phyloP scores from a whole-genome alignment of 2,888 invertebrate genomes.

The Caenorhabditis sp. region DNA sequence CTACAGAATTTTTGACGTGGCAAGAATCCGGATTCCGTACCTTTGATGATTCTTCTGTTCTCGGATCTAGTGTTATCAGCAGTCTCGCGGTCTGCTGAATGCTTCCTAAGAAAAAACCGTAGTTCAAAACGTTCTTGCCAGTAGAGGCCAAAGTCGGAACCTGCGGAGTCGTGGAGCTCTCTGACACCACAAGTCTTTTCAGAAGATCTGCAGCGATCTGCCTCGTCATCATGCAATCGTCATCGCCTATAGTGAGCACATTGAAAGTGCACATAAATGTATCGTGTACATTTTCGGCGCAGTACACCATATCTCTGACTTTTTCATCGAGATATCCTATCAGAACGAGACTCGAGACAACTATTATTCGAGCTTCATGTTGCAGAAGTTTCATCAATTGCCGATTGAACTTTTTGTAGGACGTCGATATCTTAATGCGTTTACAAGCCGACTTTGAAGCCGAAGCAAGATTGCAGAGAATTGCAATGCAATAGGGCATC shows the following conservation, averaged over 20 bases:
- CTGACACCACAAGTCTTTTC: conserved; percentile 78
- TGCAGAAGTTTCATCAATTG: conserved; percentile 68
- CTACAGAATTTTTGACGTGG: too few relatives aligned
- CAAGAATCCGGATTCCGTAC: too few relatives aligned
- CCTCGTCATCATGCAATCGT: conserved; percentile 79
- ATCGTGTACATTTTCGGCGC: conserved; percentile 79
- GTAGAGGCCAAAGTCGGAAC: conserved; percentile 67
- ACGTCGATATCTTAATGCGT: conserved; percentile 67
- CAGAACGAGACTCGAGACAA: conserved; percentile 73
- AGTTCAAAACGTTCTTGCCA: conserved; percentile 71
- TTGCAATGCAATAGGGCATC: conserved; percentile 74
- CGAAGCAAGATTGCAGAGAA: conserved; percentile 75
- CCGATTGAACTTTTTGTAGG: conserved; percentile 65
- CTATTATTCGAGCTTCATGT: conserved; percentile 71
- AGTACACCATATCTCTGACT: conserved; percentile 72
- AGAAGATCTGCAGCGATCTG: conserved; percentile 80
- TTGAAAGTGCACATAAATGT: conserved; percentile 81
- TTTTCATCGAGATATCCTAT: conserved; percentile 74
- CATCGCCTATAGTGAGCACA: conserved; percentile 78
- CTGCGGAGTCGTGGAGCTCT: conserved; percentile 53
- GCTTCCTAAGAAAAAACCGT: conserved; percentile 68
- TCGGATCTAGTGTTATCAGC: conserved; percentile 67
- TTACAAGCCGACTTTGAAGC: conserved; percentile 71
- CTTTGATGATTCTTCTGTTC: conserved; percentile 70
- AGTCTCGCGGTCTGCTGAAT: conserved; percentile 69